Evolutionary conservation across 2,797 vertebrate genomes (phyloP).

Genomic region (Bradypodion pumilum): DNA sequence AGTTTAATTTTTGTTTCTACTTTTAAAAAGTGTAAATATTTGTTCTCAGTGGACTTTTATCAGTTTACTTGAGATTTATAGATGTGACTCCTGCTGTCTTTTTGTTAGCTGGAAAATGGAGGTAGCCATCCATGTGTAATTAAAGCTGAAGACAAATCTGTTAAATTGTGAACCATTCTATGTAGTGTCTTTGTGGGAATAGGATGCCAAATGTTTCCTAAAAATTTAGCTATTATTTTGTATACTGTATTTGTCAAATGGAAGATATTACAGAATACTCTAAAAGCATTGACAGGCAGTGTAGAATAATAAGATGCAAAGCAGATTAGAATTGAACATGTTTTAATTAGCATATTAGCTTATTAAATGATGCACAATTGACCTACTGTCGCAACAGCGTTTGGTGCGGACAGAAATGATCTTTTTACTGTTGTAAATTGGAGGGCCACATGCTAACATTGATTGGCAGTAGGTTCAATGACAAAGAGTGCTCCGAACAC

Average conservation of each 20-base stretch:
- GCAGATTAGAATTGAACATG: not conserved
- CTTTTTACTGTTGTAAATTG: not conserved
- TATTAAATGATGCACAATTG: not conserved
- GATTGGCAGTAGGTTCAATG: not conserved
- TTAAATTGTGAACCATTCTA: not conserved
- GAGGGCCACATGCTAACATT: not conserved
- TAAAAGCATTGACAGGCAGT: not conserved
- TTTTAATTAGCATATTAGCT: not conserved
- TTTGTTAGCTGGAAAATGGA: not conserved
- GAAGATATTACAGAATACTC: not conserved
- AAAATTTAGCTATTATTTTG: not conserved
- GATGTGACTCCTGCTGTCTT: no score
- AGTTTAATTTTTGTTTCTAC: no score
- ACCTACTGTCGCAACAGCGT: not conserved
- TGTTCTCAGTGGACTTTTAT: no score
- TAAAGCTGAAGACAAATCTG: not conserved
- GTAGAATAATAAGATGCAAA: not conserved
- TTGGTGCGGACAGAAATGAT: not conserved
- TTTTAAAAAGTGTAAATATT: no score
- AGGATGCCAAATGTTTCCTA: not conserved
- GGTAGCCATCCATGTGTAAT: not conserved
- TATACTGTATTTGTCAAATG: not conserved
- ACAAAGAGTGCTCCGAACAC: not conserved
- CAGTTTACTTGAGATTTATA: no score
- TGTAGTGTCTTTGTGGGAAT: not conserved